Base-by-base conservation (phyloP, 2,113 vertebrate genomes). In the Poeciliopsis prolifica region DNA sequence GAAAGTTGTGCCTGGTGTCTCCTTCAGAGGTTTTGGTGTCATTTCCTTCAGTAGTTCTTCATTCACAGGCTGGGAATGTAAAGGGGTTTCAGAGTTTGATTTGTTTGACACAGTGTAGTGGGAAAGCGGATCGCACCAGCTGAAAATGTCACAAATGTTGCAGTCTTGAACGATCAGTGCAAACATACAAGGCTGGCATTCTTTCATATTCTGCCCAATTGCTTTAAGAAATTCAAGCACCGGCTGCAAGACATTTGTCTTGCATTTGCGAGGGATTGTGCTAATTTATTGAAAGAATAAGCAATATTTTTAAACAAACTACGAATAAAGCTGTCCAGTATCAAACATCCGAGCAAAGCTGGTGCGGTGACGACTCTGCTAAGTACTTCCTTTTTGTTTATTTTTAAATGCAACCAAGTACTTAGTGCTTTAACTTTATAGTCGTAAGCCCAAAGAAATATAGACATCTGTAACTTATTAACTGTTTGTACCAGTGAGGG, bases 391-490 rank as follows among this genome's bases (percentile, higher is more conserved):
- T 65, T 14, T 24, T 69, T 54, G n/a, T 24, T 69, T 54, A 22
- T 68, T 79, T 28, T 80, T 65, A 74, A 44, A 70, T 28, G 28
- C 29, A 78, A 67, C 75, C 35, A 31, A 80, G 61, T 75, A 62
- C 51, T 80, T 79, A 2, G 5, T 30, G 63, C 69, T 80, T 78
- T 61, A 28, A 58, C 30, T n/a, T 30, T 40, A 65, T 33, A 64
- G 61, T 42, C 65, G 70, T 60, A 76, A 60, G 66, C 17, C 48
- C 44, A 81, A 82, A 78, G 81, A 68, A 84, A 70, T 40, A 28
- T 42, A 58, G 7, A 58, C 81, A 89, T 88, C 81, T 87, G 87
- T 63, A 87, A 75, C 33, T 67, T 71, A 75, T 86, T 85, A 67
- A 35, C 70, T 65, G 61, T 72, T 81, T 75, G 75, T 78, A n/a